Conservation (phyloP, 2,113 vertebrate genomes). For the Prunella fulvescens region DNA sequence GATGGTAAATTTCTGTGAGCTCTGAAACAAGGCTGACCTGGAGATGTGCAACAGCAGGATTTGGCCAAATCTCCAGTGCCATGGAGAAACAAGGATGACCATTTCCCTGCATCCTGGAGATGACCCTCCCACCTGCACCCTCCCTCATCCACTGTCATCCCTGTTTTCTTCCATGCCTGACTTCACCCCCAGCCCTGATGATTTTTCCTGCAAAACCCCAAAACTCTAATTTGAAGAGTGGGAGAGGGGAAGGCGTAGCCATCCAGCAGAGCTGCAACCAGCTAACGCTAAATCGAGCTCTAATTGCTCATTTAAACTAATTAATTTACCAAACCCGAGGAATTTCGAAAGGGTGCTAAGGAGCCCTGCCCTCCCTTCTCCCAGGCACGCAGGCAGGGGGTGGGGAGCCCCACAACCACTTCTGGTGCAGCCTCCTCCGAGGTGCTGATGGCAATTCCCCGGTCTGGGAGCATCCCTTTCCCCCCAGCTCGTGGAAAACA, state of each 20-base stretch:
- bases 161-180: not conserved
- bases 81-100: not conserved
- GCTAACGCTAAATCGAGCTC: not conserved
- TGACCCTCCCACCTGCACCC: not conserved
- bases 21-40: not conserved
- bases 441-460: not conserved
- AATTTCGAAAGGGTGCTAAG: not conserved
- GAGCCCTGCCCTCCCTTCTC: not conserved
- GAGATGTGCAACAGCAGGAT: not conserved
- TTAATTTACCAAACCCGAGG: not conserved
- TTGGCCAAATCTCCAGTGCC: not conserved
- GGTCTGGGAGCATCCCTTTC: not conserved
- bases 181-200: fast-evolving
- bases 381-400: fast-evolving
- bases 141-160: not conserved
- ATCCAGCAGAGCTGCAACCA: not conserved
- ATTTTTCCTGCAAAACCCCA: not conserved
- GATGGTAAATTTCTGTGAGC: not conserved
- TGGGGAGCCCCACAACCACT: not conserved
- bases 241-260: not conserved
- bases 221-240: not conserved
- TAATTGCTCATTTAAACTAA: not conserved
- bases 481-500: not conserved
- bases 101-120: not conserved
- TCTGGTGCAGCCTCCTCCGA: not conserved